phyloP scores from a whole-genome alignment of 2,113 vertebrate species.

The Ovis canadensis region DNA sequence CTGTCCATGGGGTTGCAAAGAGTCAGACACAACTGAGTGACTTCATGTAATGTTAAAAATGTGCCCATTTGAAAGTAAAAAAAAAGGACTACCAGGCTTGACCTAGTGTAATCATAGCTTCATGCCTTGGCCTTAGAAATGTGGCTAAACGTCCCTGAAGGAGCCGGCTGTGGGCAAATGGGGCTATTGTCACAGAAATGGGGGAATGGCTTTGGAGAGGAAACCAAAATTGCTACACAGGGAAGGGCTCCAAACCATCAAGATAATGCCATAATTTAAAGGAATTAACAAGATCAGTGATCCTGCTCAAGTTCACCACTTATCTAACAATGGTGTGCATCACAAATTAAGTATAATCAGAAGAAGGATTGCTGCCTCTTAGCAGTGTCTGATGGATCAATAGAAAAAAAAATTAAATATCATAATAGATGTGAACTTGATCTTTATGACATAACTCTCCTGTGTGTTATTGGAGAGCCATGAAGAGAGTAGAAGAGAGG shows the following conservation, averaged over 20 bases:
- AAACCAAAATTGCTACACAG: neutral
- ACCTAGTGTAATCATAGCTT: neutral
- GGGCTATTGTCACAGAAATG: neutral
- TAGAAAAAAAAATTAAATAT: neutral
- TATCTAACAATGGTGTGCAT: neutral
- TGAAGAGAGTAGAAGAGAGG: neutral
- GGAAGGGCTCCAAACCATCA: neutral
- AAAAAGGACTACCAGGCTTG: neutral
- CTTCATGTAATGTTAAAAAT: too few relatives aligned
- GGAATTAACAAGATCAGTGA: neutral
- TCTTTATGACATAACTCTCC: neutral
- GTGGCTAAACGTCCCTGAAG: neutral
- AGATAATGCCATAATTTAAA: neutral
- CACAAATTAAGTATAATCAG: neutral
- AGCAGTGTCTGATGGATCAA: neutral
- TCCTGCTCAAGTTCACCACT: neutral
- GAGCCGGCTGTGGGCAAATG: neutral
- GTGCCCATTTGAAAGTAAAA: neutral
- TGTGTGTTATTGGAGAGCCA: neutral
- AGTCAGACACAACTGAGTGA: too few relatives aligned
- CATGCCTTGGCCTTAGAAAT: neutral
- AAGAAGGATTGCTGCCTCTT: neutral
- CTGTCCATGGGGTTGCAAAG: too few relatives aligned
- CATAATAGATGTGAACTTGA: neutral
- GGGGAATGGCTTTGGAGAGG: neutral